A percentile compares a stretch with the other conserved stretches of the same genome.
These are phyloP conservation scores for Phoxinus dragarum DNA, from an alignment of 2,797 vertebrate genomes.

Conservation along the genomic window DNA sequence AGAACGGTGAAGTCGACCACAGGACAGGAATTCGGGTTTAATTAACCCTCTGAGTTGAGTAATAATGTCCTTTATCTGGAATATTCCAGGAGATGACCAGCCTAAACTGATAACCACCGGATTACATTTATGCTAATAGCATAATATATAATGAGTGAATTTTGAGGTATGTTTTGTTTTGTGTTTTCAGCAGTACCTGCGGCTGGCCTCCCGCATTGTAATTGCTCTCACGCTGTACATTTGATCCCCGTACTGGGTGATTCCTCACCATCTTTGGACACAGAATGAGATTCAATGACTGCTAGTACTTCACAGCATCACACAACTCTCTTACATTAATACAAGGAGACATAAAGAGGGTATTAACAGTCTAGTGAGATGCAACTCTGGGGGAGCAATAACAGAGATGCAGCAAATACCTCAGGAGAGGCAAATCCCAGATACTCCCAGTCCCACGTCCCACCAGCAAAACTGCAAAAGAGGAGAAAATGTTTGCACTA, in stretches of 20 bases:
- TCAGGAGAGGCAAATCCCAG: constrained; percentile 97
- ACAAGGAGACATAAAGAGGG: background rate
- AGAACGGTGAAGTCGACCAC: constrained; percentile 45
- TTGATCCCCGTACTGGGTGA: constrained; percentile 55
- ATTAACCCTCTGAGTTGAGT: background rate
- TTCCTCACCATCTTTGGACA: constrained; percentile 57
- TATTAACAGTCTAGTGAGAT: constrained; percentile 16
- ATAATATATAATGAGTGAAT: background rate
- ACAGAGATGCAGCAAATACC: constrained; percentile 75
- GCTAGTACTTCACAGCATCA: constrained; percentile 16
- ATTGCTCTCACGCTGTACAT: constrained; percentile 52
- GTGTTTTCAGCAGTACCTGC: constrained; percentile 47
- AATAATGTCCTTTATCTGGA: constrained; percentile 8
- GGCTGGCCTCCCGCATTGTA: constrained; percentile 52
- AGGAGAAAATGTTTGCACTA: background rate
- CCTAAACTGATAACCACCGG: background rate
- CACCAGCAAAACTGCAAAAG: constrained; percentile 89
- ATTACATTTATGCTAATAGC: background rate
- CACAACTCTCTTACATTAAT: constrained; percentile 12
- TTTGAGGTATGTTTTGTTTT: background rate
- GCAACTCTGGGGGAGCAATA: background rate
- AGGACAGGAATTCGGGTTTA: constrained; percentile 28
- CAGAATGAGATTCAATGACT: constrained; percentile 50
- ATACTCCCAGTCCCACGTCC: constrained; percentile 99
- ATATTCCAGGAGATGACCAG: constrained; percentile 38